Evolutionary conservation across 2,888 invertebrate genomes (phyloP).

Genomic region (Melanophora roralis): DNA sequence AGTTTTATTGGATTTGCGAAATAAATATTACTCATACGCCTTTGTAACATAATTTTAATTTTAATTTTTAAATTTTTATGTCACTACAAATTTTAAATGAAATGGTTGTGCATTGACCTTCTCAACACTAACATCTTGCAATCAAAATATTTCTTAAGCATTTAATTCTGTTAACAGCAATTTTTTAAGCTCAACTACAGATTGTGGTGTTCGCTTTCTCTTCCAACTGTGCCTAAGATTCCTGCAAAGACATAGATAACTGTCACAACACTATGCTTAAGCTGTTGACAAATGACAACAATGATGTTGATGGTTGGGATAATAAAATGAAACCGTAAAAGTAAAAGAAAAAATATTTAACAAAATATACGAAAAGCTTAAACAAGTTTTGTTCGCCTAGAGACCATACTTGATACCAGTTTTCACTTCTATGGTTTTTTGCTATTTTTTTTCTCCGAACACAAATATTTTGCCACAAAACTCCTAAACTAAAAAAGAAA

Average conservation of each 20-base stretch:
- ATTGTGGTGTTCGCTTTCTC: neutral
- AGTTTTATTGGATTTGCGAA: too few relatives aligned
- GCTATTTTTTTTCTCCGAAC: neutral
- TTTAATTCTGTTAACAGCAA: too few relatives aligned
- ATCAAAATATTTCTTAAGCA: too few relatives aligned
- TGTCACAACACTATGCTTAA: neutral
- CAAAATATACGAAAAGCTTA: neutral
- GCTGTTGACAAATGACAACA: constrained; percentile 4
- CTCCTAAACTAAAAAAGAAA: neutral
- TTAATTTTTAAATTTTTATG: too few relatives aligned
- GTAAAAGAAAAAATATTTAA: neutral
- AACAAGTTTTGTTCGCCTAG: neutral
- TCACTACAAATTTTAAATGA: too few relatives aligned
- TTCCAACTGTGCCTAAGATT: too few relatives aligned
- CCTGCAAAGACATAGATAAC: neutral
- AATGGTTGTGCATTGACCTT: too few relatives aligned
- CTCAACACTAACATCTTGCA: too few relatives aligned
- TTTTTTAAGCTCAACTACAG: neutral
- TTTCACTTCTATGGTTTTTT: neutral
- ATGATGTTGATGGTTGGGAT: constrained; percentile 7
- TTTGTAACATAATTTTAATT: too few relatives aligned
- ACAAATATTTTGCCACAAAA: neutral
- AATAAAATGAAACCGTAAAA: neutral
- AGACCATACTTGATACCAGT: neutral
- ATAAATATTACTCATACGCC: too few relatives aligned